A percentile compares a stretch with the other conserved stretches of the same genome.
These are phyloP conservation scores for Loriculus beryllinus DNA, from an alignment of 2,797 vertebrate genomes.

Conservation along the genomic window DNA sequence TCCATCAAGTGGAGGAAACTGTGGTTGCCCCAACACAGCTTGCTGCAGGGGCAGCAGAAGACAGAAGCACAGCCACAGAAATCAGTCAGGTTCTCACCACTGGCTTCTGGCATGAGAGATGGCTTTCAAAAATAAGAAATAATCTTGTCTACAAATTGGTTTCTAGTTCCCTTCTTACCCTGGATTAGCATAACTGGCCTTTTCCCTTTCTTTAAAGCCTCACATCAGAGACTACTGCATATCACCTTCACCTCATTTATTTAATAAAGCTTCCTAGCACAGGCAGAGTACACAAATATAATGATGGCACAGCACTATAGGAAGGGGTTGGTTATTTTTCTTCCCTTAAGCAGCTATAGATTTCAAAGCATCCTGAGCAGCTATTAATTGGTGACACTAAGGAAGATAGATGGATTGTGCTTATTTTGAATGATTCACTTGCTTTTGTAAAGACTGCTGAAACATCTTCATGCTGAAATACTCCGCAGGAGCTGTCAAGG, in stretches of 20 bases:
- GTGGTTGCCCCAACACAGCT: neutral
- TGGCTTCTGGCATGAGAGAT: neutral
- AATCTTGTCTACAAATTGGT: neutral
- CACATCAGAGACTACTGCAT: neutral
- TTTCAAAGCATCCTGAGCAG: slow-evolving; percentile 17
- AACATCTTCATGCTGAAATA: slow-evolving; percentile 42
- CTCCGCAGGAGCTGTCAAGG: neutral
- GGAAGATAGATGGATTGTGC: slow-evolving; percentile 29
- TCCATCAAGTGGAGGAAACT: neutral
- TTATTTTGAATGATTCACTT: slow-evolving; percentile 52
- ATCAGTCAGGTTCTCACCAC: neutral
- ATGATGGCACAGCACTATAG: neutral
- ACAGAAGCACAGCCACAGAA: neutral
- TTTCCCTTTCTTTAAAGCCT: neutral
- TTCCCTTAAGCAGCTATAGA: slow-evolving; percentile 25
- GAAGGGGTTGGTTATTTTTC: slow-evolving; percentile 16
- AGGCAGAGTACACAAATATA: neutral
- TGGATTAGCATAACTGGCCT: neutral
- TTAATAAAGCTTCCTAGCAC: neutral
- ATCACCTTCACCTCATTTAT: neutral
- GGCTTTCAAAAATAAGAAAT: neutral
- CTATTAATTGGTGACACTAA: slow-evolving; percentile 57
- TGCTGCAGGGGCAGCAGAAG: neutral
- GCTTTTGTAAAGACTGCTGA: slow-evolving; percentile 34
- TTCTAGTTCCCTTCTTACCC: neutral